Base-by-base conservation (phyloP, 1,140 invertebrate species). In the Drosophila sturtevanti region DNA sequence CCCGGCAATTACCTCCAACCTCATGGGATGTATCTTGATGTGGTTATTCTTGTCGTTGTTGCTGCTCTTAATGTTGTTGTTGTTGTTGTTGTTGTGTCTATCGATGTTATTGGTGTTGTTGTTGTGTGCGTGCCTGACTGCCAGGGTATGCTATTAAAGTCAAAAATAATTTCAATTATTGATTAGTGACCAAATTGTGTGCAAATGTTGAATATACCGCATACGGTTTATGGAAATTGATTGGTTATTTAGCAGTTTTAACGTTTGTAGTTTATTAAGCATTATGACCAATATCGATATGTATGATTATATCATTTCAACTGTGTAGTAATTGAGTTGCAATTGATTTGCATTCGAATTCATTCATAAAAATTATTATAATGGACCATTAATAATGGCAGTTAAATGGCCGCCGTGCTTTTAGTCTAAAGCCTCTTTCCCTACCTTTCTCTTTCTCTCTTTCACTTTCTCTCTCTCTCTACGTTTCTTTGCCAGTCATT, bases 121-220 rank as follows among this genome's bases (percentile, higher is more conserved):
- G 55, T 11, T 41, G 16, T 27, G 74, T 77, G 79, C 79, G 79
- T 81, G 79, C 68, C 63, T 54, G 51, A 44, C 56, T 27, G 64
- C 35, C 35, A 24, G 55, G 31, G 18, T 37, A 38, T 22, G 65
- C 52, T 68, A 85, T 85, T 78, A 81, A 72, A 86, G 81, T 86
- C 79, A 75, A 78, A 87, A 81, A 81, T 86, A 87, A 87, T 87
- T 87, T 87, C 74, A 81, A 79, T 66, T 81, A 65, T 63, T 66
- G 81, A 65, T 85, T 66, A 69, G 66, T 44, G 18, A 9, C 41
- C 73, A 44, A 77, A 77, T 63, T 63, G 55, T 60, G 60, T 31
- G 54, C 81, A 59, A 68, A 64, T 78, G 66, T 77, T 61, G 73
- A 73, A 80, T 74, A 77, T 9, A 52, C 41, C 72, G 38, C 51